These are phyloP conservation scores for Bellardia bayeri DNA, from an alignment of 2,888 invertebrate species.

Conservation along the genomic window DNA sequence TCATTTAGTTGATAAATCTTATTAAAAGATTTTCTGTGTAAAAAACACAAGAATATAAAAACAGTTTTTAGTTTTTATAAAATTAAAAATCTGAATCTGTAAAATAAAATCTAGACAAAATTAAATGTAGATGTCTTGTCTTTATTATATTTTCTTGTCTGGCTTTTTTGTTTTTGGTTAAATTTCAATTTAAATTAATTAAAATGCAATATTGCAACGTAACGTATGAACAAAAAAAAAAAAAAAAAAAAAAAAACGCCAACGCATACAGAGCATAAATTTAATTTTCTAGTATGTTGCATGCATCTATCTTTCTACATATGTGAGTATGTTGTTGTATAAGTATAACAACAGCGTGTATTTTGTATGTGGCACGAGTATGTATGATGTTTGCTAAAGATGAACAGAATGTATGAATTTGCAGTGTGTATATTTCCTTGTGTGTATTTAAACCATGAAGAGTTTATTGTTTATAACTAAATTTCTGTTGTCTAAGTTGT, in stretches of 20 bases:
- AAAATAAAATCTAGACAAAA: slow-evolving; percentile 57
- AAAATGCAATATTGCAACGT: slow-evolving; percentile 68
- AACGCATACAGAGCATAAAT: slow-evolving; percentile 73
- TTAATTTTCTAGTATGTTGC: slow-evolving; percentile 70
- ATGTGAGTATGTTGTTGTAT: neutral
- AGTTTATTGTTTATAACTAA: slow-evolving; percentile 41
- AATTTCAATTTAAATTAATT: slow-evolving; percentile 72
- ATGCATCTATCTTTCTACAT: slow-evolving; percentile 34
- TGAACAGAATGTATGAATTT: neutral
- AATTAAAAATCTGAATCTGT: slow-evolving; percentile 25
- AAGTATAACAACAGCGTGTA: neutral
- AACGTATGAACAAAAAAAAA: slow-evolving; percentile 17
- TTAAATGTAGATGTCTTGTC: slow-evolving; percentile 37
- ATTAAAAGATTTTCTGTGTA: neutral
- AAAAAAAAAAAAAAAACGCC: slow-evolving; percentile 46
- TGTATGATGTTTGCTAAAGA: slow-evolving; percentile 5
- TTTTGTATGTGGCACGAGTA: slow-evolving; percentile 27
- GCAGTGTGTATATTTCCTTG: neutral
- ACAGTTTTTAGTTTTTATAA: neutral
- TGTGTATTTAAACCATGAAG: slow-evolving; percentile 14
- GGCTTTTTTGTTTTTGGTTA: slow-evolving; percentile 24
- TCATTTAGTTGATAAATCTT: slow-evolving; percentile 63
- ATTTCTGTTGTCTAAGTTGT: slow-evolving; percentile 17
- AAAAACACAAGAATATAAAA: neutral
- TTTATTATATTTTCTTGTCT: slow-evolving; percentile 4